Base-by-base conservation (phyloP, 1,140 invertebrate species). In the Drosophila repletoides region DNA sequence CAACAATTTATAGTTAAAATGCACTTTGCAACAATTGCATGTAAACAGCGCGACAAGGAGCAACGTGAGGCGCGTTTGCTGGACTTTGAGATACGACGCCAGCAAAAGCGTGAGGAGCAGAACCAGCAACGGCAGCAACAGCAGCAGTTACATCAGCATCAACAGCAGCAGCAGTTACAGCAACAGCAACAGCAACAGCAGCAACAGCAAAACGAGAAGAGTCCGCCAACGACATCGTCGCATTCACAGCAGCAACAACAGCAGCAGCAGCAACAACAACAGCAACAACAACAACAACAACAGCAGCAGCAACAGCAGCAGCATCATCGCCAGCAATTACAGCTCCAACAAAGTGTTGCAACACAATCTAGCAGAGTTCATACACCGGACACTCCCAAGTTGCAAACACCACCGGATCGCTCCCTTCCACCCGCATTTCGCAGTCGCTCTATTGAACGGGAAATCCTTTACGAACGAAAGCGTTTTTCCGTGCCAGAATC, bases 21-120 rank as follows among this genome's bases (percentile, higher is more conserved):
- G 80, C 80, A 86, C 76, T 86, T 86, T 86, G 80, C 80, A 77
- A 86, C 80, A 86, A 86, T 86, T 86, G 80, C 80, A 86, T 86
- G 80, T 77, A 86, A 86, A 88, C 76, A 90, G 89, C 80, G 88
- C 71, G 89, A 90, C 67, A 89, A 90, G 71, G 89, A 90, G 48
- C 76, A 87, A 61, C 86, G 89, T 43, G 89, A 90, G 77, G 89
- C 89, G 60, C 89, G 89, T 71, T 72, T 89, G 65, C 70, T 90
- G 68, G 89, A 90, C 72, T 88, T 89, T 60, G 89, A 90, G 61
- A 90, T 90, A 52, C 80, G 89, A 24, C 88, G 88, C n/a, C 86
- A 88, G 63, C 89, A 90, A 72, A 84, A 90, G 66, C 89, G 87
- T 34, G 88, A 90, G 73, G 75, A 90, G 77, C 79, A 90, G 71